Evolutionary conservation across 2,113 vertebrate species (phyloP), one percentile per base, ranked within the genome.

Genomic region (Limanda limanda): DNA sequence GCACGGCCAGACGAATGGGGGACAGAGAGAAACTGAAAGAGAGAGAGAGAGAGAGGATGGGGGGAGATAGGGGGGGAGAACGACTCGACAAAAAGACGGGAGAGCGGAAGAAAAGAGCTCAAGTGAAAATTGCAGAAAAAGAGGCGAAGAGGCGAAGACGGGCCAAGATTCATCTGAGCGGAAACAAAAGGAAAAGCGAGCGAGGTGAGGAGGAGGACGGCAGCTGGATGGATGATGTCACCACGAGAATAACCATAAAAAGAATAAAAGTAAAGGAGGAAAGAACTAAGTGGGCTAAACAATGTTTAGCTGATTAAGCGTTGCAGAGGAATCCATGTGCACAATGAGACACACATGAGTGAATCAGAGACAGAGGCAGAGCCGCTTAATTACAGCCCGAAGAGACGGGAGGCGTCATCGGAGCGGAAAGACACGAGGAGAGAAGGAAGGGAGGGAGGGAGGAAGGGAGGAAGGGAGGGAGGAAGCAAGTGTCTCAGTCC

Each of bases 331-430:
- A 85, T 86, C 81, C 81, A 71, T 90, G 88, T 87, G 87, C 76
- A 89, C 86, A 85, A 91, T 87, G 80, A 87, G 65, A 58, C 84
- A 89, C 65, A 72, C 91, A 90, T 88, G 90, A 89, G 45, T 91
- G 90, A 90, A 78, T 74, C 84, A 82, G 79, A 86, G 71, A 71
- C 60, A 74, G 81, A 87, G 75, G 84, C 79, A 87, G 84, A 85
- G 82, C 85, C 71, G 86, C 76, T 72, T 91, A 90, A 92, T 92
- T 91, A 89, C 78, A 88, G 89, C 89, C 89, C 81, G 86, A 81
- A 91, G 90, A 90, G 85, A 86, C 72, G 37, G 6, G 72, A 87
- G 86, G 51, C 83, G 83, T 76, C 90, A 88, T 76, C 81, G 60
- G 81, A 86, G 85, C 66, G 20, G 79, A 90, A 89, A 80, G 2